These are phyloP conservation scores for Scaptomyza cyrtandrae DNA, from an alignment of 2,888 invertebrate genomes.

Conservation along the genomic window DNA sequence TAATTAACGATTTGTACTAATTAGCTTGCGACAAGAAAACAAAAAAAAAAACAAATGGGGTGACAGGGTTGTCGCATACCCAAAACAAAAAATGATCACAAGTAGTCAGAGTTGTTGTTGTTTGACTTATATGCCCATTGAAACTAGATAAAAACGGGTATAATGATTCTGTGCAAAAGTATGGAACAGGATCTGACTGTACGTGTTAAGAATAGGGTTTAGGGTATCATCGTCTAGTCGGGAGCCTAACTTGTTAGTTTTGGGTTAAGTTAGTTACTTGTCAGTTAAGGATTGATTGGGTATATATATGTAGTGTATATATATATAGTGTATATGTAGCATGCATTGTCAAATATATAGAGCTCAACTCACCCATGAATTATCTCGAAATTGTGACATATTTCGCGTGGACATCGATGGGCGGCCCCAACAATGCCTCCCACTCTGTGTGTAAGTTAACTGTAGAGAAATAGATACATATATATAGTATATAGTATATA, in stretches of 20 bases:
- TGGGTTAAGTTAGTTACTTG: too few species aligned
- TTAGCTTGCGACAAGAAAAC: slow-evolving; percentile 41
- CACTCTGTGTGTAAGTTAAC: neutral
- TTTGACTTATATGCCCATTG: too few species aligned
- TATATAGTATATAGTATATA: neutral
- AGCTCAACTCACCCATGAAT: slow-evolving; percentile 82
- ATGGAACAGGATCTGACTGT: too few species aligned
- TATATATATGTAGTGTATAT: too few species aligned
- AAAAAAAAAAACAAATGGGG: neutral
- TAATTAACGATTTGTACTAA: slow-evolving; percentile 75
- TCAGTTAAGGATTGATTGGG: too few species aligned
- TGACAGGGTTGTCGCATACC: slow-evolving; percentile 18
- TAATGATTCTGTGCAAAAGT: too few species aligned
- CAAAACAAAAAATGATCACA: neutral
- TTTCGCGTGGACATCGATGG: slow-evolving; percentile 54
- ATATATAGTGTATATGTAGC: too few species aligned
- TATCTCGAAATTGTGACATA: slow-evolving; percentile 83
- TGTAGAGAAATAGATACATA: neutral
- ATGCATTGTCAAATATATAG: neutral
- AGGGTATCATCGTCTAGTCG: too few species aligned
- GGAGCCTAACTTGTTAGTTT: too few species aligned
- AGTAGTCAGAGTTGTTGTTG: neutral
- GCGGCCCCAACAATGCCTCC: slow-evolving; percentile 30
- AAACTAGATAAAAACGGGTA: too few species aligned
- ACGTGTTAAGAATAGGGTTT: too few species aligned